phyloP scores from a whole-genome alignment of 2,113 vertebrate species.

The Centropristis striata region DNA sequence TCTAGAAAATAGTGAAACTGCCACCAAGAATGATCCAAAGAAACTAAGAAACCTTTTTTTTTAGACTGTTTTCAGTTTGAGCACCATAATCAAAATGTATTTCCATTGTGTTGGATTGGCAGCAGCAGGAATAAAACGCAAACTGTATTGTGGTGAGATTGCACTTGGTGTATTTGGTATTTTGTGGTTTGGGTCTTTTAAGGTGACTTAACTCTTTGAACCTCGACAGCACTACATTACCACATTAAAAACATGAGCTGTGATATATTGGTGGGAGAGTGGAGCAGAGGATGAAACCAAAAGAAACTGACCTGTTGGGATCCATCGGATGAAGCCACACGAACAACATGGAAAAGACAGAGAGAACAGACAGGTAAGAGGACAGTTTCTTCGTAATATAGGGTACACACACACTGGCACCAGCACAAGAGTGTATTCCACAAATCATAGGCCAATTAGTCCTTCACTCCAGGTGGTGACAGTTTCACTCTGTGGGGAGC shows the following conservation, averaged over 20 bases:
- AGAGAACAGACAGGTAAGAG: slow-evolving; percentile 41
- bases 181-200: background rate
- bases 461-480: slow-evolving; percentile 79
- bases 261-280: background rate
- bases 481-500: slow-evolving; percentile 73
- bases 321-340: background rate
- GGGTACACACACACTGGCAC: background rate
- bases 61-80: background rate
- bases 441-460: slow-evolving; percentile 81
- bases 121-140: background rate
- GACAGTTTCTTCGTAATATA: background rate
- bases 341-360: slow-evolving; percentile 52
- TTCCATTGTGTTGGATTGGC: background rate
- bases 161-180: background rate
- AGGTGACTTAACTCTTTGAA: background rate
- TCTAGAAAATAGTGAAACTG: background rate
- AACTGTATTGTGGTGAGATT: background rate
- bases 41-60: background rate
- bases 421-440: slow-evolving; percentile 54
- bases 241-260: background rate
- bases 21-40: background rate
- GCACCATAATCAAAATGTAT: background rate
- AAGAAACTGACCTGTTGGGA: slow-evolving; percentile 63
- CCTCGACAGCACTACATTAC: background rate
- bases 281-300: background rate